Base-by-base conservation (phyloP, 2,113 vertebrate genomes). In the Nematolebias whitei region DNA sequence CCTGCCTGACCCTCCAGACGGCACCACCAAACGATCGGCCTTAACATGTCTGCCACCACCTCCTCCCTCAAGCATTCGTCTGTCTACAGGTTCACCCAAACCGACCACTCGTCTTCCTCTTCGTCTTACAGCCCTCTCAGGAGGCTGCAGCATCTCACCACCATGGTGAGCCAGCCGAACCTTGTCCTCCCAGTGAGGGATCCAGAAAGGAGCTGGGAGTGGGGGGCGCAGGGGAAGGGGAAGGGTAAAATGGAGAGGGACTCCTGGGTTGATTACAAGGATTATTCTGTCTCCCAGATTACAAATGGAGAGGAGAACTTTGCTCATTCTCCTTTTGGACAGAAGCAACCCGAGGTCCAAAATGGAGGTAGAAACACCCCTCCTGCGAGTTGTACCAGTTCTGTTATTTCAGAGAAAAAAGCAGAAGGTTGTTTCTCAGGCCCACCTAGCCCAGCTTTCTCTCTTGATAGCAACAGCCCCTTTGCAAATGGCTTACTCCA, bases 101-200 rank as follows among this genome's bases (percentile, higher is more conserved):
- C 88, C 76, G 92, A 94, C 35, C 81, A 68, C 56, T 68, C 71
- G 26, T 84, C 84, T 13, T 55, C 76, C 87, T 62, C 92, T 0
- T 82, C 71, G 16, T 60, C 93, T 80, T 95, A 95, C 88, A 95
- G 94, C 87, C 94, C 94, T 19, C 86, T 97, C 61, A 93, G 92
- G 79, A 92, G 88, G 85, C 92, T 96, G 79, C 94, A 95, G 86
- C 94, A 96, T 87, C 87, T 97, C 83, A 95, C 94, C 85, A 94
- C 90, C 87, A 94, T 93, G 94, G 94, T 96, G 83, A 95, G 93
- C 92, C 91, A 93, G 82, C 83, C 86, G 0, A 85, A 92, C 68
- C 61, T 90, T 52, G 75, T 79, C 23, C 74, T 90, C 39, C 82
- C 87, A 0, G 23, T 52, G 10, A 38, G 68, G 45, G 74, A 86